These are phyloP conservation scores for Lepidochrysops patricia DNA, from an alignment of 2,888 invertebrate genomes.

Conservation along the genomic window DNA sequence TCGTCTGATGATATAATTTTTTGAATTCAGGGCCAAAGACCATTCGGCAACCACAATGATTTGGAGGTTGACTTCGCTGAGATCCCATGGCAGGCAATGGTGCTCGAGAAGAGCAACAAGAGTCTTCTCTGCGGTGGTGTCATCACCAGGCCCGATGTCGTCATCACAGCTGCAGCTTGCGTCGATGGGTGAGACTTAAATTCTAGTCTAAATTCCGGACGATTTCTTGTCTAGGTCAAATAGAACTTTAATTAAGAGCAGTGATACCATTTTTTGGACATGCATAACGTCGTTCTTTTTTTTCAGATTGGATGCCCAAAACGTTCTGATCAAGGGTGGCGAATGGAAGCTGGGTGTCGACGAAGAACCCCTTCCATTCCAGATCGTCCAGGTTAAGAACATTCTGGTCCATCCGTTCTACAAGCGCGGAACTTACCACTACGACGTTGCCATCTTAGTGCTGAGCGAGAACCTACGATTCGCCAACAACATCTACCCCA, in stretches of 20 bases:
- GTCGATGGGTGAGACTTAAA: constrained; percentile 78
- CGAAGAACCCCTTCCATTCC: constrained; percentile 86
- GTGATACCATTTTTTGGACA: too few relatives aligned
- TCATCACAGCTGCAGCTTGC: constrained; percentile 86
- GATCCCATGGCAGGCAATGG: constrained; percentile 92
- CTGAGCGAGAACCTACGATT: constrained; percentile 77
- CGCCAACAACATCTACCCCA: constrained; percentile 81
- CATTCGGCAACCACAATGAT: constrained; percentile 65
- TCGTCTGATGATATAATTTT: background rate
- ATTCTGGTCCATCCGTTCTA: constrained; percentile 83
- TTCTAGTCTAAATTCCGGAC: background rate
- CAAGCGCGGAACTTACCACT: constrained; percentile 71
- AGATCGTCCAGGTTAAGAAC: constrained; percentile 80
- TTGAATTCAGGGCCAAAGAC: constrained; percentile 31
- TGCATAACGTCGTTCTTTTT: background rate
- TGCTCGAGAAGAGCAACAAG: constrained; percentile 80
- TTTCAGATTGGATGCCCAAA: constrained; percentile 75
- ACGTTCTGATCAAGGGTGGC: constrained; percentile 84
- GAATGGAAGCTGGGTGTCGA: constrained; percentile 90
- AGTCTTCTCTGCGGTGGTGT: constrained; percentile 86
- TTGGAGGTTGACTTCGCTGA: constrained; percentile 83
- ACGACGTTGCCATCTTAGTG: constrained; percentile 83
- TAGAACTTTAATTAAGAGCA: too few relatives aligned
- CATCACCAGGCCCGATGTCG: constrained; percentile 82
- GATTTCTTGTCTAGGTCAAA: too few relatives aligned